Conservation (phyloP, 2,888 invertebrate genomes). For the Macaria notata region DNA sequence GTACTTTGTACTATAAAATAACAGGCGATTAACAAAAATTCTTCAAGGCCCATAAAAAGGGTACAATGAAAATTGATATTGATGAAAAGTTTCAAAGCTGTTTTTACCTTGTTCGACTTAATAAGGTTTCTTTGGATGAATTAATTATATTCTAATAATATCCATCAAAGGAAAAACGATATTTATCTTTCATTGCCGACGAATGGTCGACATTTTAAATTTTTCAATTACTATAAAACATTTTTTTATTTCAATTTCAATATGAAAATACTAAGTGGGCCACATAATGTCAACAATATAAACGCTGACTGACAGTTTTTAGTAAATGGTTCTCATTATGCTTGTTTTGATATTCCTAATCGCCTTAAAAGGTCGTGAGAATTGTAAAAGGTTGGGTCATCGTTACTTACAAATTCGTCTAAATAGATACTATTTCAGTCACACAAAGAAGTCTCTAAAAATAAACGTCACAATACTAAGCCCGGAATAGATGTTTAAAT, state of each 20-base stretch:
- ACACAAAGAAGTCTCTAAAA: neutral
- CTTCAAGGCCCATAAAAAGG: slow-evolving; percentile 1
- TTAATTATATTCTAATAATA: slow-evolving; percentile 20
- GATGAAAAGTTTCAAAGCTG: slow-evolving; percentile 7
- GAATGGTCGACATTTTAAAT: neutral
- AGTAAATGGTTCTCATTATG: too few species aligned
- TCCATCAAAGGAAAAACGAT: slow-evolving; percentile 25
- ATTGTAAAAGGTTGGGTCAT: too few species aligned
- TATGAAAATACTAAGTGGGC: too few species aligned
- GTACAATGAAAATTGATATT: slow-evolving; percentile 6
- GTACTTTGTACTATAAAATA: too few species aligned
- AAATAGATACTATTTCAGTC: too few species aligned
- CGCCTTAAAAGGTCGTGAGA: too few species aligned
- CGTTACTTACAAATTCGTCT: too few species aligned
- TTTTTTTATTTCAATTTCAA: too few species aligned
- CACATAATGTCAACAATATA: too few species aligned
- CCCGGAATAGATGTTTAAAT: slow-evolving; percentile 3
- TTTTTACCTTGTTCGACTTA: slow-evolving; percentile 7
- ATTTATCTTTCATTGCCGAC: slow-evolving; percentile 14
- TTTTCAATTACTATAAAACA: neutral
- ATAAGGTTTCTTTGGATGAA: slow-evolving; percentile 14
- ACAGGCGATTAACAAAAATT: neutral
- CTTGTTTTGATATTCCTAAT: too few species aligned
- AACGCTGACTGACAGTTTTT: neutral
- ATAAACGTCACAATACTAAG: neutral